Evolutionary conservation across 1,140 invertebrate species (phyloP).

Genomic region (Brachionus manjavacas): DNA sequence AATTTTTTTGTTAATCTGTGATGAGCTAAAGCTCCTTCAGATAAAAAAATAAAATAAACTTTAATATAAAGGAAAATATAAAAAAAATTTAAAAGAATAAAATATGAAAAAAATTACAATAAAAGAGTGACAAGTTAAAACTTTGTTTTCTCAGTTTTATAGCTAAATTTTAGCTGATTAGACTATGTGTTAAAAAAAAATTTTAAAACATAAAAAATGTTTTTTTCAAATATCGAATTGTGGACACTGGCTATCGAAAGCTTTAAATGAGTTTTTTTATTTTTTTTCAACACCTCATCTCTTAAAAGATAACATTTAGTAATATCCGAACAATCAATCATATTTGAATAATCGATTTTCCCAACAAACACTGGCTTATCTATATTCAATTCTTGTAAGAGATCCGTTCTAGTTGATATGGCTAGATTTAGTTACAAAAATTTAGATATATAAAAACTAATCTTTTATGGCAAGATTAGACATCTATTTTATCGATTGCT

Average conservation of each 20-base stretch:
- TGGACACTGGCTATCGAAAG: background rate
- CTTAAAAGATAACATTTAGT: background rate
- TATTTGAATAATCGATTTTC: background rate
- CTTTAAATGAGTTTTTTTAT: background rate
- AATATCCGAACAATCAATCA: background rate
- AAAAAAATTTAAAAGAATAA: no score
- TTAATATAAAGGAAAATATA: no score
- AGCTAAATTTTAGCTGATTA: background rate
- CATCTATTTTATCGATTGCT: background rate
- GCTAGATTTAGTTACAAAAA: background rate
- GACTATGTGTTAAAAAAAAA: background rate
- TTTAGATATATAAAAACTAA: background rate
- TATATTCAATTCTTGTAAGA: background rate
- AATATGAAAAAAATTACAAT: no score
- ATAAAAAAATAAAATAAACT: no score
- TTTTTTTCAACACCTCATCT: background rate
- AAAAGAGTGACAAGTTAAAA: no score
- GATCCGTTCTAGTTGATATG: background rate
- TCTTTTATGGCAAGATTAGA: slow-evolving; percentile 4
- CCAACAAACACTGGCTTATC: background rate
- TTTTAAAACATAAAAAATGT: background rate
- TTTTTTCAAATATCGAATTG: background rate
- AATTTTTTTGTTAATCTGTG: no score
- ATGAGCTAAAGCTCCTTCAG: no score
- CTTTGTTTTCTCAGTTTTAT: background rate